phyloP scores from a whole-genome alignment of 2,888 invertebrate species.

The Hemistola chrysoprasaria region DNA sequence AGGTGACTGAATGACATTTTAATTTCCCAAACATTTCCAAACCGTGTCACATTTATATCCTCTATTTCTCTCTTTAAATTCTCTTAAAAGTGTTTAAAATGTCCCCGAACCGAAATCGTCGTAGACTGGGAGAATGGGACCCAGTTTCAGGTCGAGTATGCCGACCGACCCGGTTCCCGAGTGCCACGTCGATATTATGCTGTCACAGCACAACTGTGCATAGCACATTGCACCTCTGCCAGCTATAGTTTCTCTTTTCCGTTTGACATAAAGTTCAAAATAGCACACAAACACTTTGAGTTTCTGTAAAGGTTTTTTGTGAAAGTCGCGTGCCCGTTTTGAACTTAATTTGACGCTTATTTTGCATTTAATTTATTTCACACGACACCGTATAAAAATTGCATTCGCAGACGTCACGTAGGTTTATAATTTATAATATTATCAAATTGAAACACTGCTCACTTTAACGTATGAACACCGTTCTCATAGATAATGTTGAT shows the following conservation, averaged over 20 bases:
- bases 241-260: slow-evolving; percentile 34
- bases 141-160: slow-evolving; percentile 60
- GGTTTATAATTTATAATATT: slow-evolving; percentile 13
- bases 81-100: slow-evolving; percentile 36
- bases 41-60: slow-evolving; percentile 22
- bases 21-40: slow-evolving; percentile 24
- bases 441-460: slow-evolving; percentile 3
- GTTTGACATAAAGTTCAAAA: slow-evolving; percentile 37
- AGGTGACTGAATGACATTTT: slow-evolving; percentile 14
- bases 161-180: slow-evolving; percentile 63
- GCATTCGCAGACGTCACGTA: slow-evolving; percentile 43
- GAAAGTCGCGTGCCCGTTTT: slow-evolving; percentile 47
- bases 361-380: slow-evolving; percentile 55
- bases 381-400: slow-evolving; percentile 52
- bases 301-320: slow-evolving; percentile 33
- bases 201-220: slow-evolving; percentile 45
- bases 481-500: slow-evolving; percentile 51
- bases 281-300: slow-evolving; percentile 31
- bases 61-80: slow-evolving; percentile 35
- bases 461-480: slow-evolving; percentile 11
- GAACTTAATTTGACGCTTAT: slow-evolving; percentile 54
- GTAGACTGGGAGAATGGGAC: slow-evolving; percentile 39
- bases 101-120: slow-evolving; percentile 41
- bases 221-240: slow-evolving; percentile 33
- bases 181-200: slow-evolving; percentile 53